These are phyloP conservation scores for Microcebus murinus DNA, from an alignment of 2,113 vertebrate genomes.

Conservation along the genomic window DNA sequence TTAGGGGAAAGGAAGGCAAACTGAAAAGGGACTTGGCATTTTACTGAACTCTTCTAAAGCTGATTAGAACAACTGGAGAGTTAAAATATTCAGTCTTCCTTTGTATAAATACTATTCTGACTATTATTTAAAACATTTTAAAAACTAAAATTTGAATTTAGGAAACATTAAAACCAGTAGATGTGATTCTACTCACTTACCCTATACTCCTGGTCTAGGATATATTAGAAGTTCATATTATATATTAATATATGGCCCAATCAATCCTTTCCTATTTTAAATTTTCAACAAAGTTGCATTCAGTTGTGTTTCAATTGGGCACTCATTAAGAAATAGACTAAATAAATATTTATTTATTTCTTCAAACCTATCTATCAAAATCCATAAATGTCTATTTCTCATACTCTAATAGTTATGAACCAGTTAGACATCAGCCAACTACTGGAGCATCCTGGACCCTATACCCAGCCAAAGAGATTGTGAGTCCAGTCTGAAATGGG, in stretches of 20 bases:
- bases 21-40: neutral
- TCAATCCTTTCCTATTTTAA: neutral
- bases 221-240: neutral
- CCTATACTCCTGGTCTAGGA: rapidly evolving
- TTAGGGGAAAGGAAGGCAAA: neutral
- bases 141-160: slow-evolving; percentile 10
- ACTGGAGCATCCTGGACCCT: neutral
- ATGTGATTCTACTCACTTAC: neutral
- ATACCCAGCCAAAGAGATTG: neutral
- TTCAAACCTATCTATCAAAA: neutral
- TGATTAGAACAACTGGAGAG: slow-evolving; percentile 13
- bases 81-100: slow-evolving; percentile 17
- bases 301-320: neutral
- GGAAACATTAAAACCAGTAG: neutral
- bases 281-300: neutral
- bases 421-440: neutral
- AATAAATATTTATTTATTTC: neutral
- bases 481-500: neutral
- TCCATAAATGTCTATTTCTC: neutral
- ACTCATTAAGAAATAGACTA: neutral
- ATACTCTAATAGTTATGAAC: neutral
- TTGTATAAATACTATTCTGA: neutral
- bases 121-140: neutral
- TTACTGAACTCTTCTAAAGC: slow-evolving; percentile 41
- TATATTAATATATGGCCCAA: neutral